Base-by-base conservation (phyloP, 2,888 invertebrate genomes). In the Drosophila suboccidentalis region DNA sequence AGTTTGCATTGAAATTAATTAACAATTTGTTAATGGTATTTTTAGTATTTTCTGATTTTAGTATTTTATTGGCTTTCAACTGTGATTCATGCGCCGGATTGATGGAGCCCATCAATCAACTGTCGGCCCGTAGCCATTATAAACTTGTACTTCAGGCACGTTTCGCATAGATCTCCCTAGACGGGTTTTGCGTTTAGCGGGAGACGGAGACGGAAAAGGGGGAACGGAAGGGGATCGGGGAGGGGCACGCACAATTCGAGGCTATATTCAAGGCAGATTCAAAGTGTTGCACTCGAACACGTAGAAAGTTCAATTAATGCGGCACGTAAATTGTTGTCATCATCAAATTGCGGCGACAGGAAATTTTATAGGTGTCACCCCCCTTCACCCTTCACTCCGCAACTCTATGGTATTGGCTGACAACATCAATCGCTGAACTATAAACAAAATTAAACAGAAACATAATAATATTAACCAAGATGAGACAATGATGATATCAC, bases 281-380 rank as follows among this genome's bases (percentile, higher is more conserved):
- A 53, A 58, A 83, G 69, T 74, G 57, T 49, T 49, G 81, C 82
- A 83, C 87, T 87, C 73, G 67, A 90, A 83, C 87, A 87, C 87
- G 87, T 90, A 87, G 89, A 87, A 87, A 86, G 88, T 87, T 88
- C 90, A 88, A 87, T 88, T 86, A 80, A 88, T 68, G 77, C 66
- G 79, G 88, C 88, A 87, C 88, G 90, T 80, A 88, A 90, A 83
- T 75, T 71, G 81, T 71, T 79, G 84, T 86, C 89, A 86, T 80
- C 81, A 71, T 62, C 55, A 59, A 65, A 61, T 41, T 57, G 62
- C 47, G 44, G 63, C 39, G 39, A 36, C 49, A 61, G 72, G 54
- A 41, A 65, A 71, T 55, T 65, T 57, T 64, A 44, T 60, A 61
- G 74, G 59, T 75, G 74, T 34, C 51, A 15, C 9, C 32, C 39